Percentiles rank a stretch among this genome's conserved stretches.
Conservation (phyloP, 2,797 vertebrate genomes). For the Pangasius larnaudii region DNA sequence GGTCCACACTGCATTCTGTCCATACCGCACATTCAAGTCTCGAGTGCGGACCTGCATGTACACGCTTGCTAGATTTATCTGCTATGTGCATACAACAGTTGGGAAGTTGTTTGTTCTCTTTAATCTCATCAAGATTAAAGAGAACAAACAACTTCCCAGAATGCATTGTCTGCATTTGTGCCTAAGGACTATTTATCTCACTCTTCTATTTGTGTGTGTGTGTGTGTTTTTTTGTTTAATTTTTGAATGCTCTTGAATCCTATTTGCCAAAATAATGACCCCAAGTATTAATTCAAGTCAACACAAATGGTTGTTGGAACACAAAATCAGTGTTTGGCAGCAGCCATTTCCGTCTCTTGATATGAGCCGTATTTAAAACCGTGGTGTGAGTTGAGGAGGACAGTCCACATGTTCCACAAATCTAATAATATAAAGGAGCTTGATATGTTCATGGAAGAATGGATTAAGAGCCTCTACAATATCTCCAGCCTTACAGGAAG, state of each 20-base stretch:
- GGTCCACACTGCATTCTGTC: conserved; percentile 36
- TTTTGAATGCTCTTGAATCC: not conserved
- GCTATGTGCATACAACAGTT: not conserved
- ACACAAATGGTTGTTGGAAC: not conserved
- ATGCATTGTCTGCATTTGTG: not conserved
- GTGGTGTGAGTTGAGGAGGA: not conserved
- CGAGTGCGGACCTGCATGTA: not conserved
- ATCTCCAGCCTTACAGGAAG: not conserved
- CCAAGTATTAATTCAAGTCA: not conserved
- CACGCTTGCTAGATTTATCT: not conserved
- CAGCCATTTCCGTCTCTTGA: not conserved
- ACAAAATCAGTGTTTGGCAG: not conserved
- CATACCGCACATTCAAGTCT: conserved; percentile 30
- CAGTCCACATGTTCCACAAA: not conserved
- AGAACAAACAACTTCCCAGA: not conserved
- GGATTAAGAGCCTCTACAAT: not conserved
- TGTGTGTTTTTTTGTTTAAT: not conserved
- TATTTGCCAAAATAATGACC: not conserved
- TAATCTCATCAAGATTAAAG: not conserved
- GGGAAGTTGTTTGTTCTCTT: not conserved
- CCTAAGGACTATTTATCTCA: not conserved
- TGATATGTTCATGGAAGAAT: not conserved
- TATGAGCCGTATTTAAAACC: not conserved
- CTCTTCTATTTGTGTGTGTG: not conserved
- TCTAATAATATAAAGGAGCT: not conserved